These are phyloP conservation scores for Tetragonula carbonaria DNA, from an alignment of 2,888 invertebrate species.

Conservation along the genomic window DNA sequence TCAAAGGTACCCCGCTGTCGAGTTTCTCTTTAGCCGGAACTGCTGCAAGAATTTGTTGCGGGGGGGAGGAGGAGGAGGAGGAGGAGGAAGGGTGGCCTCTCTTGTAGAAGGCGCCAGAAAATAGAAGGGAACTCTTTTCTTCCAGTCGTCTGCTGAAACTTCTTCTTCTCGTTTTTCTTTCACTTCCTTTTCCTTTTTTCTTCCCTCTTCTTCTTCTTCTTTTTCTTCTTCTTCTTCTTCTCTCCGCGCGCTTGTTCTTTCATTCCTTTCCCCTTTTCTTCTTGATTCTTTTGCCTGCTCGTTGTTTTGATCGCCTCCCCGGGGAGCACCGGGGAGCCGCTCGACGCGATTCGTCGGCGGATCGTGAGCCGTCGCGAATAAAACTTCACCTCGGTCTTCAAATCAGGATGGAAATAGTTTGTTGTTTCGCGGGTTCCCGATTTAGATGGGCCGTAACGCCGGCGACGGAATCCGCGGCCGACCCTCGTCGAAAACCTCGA, in stretches of 20 bases:
- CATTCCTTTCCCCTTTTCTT: not conserved
- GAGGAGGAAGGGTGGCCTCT: not conserved
- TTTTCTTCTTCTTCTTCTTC: not conserved
- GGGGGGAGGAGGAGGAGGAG: too few species aligned
- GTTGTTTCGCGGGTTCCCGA: constrained; percentile 61
- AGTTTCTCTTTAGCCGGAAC: not conserved
- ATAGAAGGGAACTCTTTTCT: not conserved
- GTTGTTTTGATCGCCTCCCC: not conserved
- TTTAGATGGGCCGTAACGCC: constrained; percentile 59
- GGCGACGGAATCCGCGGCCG: constrained; percentile 37
- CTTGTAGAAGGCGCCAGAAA: not conserved
- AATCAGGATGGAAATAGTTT: constrained; percentile 54
- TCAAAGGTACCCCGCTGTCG: constrained; percentile 1
- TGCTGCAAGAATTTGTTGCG: not conserved
- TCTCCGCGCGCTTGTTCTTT: not conserved
- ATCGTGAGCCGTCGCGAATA: constrained; percentile 20
- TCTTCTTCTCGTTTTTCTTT: not conserved
- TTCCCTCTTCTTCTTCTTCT: not conserved
- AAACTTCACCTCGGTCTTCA: constrained; percentile 13
- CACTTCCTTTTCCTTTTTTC: not conserved
- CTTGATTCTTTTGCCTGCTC: not conserved
- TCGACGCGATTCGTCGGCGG: not conserved
- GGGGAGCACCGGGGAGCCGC: not conserved
- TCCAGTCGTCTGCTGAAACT: not conserved
- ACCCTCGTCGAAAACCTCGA: constrained; percentile 10